A percentile compares a stretch with the other conserved stretches of the same genome.
Evolutionary conservation across 92 coral and sea anemone genomes (phyloP).

Genomic region (Epizoanthus ramosus): DNA sequence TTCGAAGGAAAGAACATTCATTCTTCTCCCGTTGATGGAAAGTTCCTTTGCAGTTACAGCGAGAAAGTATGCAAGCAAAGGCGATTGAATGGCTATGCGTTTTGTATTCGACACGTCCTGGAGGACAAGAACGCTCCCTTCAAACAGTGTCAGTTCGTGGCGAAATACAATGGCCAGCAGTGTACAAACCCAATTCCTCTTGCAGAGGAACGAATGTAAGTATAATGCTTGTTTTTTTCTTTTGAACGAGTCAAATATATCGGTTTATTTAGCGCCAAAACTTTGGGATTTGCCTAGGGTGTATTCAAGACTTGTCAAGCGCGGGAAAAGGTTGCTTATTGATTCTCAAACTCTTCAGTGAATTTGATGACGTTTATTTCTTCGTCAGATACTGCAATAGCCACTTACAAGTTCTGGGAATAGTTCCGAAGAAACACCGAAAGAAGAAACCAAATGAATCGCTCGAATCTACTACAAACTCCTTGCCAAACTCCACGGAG

Average conservation of each 20-base stretch:
- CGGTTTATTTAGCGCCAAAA: background rate
- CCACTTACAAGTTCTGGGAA: slow-evolving; percentile 97
- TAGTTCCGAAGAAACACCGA: slow-evolving; percentile 94
- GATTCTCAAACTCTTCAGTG: slow-evolving; percentile 21
- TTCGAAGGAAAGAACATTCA: slow-evolving; percentile 99
- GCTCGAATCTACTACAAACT: slow-evolving; percentile 63
- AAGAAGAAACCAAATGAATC: slow-evolving; percentile 90
- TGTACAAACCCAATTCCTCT: slow-evolving; percentile 98
- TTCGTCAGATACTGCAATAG: slow-evolving; percentile 95
- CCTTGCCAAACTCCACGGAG: slow-evolving; percentile 54
- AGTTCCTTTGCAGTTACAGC: slow-evolving; percentile 98
- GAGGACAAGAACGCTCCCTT: slow-evolving; percentile 99
- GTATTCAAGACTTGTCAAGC: slow-evolving; percentile 6
- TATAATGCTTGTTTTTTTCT: slow-evolving; percentile 37
- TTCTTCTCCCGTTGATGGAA: slow-evolving; percentile 98
- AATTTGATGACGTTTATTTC: slow-evolving; percentile 16
- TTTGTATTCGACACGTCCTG: slow-evolving; percentile 99
- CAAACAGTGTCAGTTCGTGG: slow-evolving; percentile 99
- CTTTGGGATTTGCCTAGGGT: background rate
- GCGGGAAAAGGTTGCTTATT: slow-evolving; percentile 30
- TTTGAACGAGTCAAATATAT: slow-evolving; percentile 4
- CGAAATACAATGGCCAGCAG: slow-evolving; percentile 99
- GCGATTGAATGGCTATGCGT: slow-evolving; percentile 98
- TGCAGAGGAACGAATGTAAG: slow-evolving; percentile 99
- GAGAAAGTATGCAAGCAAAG: slow-evolving; percentile 99